phyloP scores from a whole-genome alignment of 2,797 vertebrate species.

The Nyctalus aviator region DNA sequence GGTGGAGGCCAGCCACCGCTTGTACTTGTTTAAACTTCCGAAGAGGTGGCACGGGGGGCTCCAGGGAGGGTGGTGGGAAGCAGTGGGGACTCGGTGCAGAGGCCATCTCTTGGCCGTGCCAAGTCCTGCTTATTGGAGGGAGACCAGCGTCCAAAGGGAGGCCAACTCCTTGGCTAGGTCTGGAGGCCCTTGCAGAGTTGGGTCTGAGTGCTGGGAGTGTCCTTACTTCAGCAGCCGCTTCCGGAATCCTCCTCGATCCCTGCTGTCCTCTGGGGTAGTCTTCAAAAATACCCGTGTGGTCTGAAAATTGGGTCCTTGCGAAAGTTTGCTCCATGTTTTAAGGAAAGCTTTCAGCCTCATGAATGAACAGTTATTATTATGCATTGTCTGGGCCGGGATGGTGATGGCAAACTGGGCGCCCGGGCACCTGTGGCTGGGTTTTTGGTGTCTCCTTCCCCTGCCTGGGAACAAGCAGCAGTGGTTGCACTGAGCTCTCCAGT shows the following conservation, averaged over 20 bases:
- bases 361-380: conserved; percentile 72
- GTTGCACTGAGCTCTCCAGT: background rate
- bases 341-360: conserved; percentile 70
- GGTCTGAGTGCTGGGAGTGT: conserved; percentile 47
- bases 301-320: conserved; percentile 47
- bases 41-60: background rate
- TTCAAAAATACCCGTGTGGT: conserved; percentile 28
- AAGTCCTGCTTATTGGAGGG: background rate
- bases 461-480: conserved; percentile 68
- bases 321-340: conserved; percentile 6
- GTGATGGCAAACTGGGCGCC: conserved; percentile 79
- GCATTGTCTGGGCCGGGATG: conserved; percentile 78
- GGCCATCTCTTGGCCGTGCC: background rate
- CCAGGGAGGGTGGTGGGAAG: background rate
- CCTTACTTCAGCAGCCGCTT: conserved; percentile 71
- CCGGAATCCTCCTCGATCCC: conserved; percentile 80
- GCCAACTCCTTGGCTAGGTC: background rate
- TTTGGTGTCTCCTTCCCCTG: background rate
- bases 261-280: conserved; percentile 74
- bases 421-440: conserved; percentile 70
- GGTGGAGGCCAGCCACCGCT: background rate
- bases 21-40: background rate
- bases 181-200: background rate
- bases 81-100: background rate
- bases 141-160: background rate